Evolutionary conservation across 2,797 vertebrate species (phyloP).

Genomic region (Pteropus rufus): DNA sequence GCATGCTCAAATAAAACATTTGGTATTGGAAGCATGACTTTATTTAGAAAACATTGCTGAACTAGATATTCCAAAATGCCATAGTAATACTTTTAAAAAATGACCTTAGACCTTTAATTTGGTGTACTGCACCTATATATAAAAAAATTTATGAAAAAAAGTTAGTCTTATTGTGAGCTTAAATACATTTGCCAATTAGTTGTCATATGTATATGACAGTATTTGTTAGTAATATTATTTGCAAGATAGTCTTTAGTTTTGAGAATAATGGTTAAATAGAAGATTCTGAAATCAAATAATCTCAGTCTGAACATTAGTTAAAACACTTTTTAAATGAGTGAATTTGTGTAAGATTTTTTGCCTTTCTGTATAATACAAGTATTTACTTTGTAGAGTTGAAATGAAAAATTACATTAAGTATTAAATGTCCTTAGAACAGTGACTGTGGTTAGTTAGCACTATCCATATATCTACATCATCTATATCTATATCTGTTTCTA

Average conservation of each 20-base stretch:
- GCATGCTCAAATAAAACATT: constrained; percentile 13
- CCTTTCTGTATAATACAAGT: neutral
- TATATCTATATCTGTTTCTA: too few relatives aligned
- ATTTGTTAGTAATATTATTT: neutral
- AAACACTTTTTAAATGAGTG: neutral
- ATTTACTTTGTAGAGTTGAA: neutral
- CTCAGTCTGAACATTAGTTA: neutral
- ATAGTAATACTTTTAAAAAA: neutral
- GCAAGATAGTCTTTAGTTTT: neutral
- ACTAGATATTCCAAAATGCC: neutral
- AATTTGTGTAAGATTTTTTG: neutral
- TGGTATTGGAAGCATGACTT: constrained; percentile 17
- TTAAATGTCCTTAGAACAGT: neutral
- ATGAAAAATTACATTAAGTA: neutral
- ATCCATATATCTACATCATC: too few relatives aligned
- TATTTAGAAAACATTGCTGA: neutral
- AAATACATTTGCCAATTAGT: neutral
- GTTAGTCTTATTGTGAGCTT: neutral
- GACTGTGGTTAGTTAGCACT: neutral
- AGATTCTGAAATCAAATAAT: neutral
- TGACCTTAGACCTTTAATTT: neutral
- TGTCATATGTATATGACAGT: neutral
- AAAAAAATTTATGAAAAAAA: neutral
- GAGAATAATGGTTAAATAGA: neutral
- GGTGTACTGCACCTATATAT: neutral